Base-by-base conservation (phyloP, 2,797 vertebrate species). In the Peromyscus aztecus region DNA sequence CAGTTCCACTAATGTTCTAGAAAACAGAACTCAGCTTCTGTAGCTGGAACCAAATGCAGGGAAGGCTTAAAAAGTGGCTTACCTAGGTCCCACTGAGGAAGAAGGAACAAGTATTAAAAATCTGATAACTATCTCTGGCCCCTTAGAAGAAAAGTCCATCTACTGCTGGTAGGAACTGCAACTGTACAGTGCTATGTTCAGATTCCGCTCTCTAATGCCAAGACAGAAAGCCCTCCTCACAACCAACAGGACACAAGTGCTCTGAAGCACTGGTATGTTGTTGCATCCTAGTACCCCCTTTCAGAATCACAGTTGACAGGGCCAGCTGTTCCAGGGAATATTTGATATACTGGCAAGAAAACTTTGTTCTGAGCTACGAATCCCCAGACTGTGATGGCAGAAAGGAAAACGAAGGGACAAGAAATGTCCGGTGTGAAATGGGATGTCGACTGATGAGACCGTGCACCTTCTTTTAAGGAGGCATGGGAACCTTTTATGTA, bases 351-450 rank as follows among this genome's bases (percentile, higher is more conserved):
- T 80, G 13, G 19, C 43, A 49, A 49, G 61, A 23, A 88, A 78
- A 65, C 82, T 37, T 59, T 96, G 12, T 46, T 78, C 78, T 69
- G 40, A 94, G 37, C 1, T 37, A 46, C 59, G 40, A n/a, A 49
- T 86, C 23, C 46, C 81, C 16, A 95, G 34, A 75, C 27, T 11
- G 52, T 43, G 52, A 65, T 59, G 31, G 5, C 85, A 93, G 11
- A 96, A 92, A 73, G 57, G 10, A 40, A 87, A 86, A 83, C 65
- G 61, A 89, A 69, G 88, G 76, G 10, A 37, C 12, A n/a, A 65
- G 63, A 34, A 78, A 75, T 89, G 27, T 89, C 29, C 21, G 0
- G 19, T 49, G 1, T 90, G 55, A 37, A 87, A 85, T 3, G 90
- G 73, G 12, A 1, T 89, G 11, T 29, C 93, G 23, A 92, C 43